These are phyloP conservation scores for Odontamblyopus rebecca DNA, from an alignment of 2,797 vertebrate genomes.

Conservation along the genomic window DNA sequence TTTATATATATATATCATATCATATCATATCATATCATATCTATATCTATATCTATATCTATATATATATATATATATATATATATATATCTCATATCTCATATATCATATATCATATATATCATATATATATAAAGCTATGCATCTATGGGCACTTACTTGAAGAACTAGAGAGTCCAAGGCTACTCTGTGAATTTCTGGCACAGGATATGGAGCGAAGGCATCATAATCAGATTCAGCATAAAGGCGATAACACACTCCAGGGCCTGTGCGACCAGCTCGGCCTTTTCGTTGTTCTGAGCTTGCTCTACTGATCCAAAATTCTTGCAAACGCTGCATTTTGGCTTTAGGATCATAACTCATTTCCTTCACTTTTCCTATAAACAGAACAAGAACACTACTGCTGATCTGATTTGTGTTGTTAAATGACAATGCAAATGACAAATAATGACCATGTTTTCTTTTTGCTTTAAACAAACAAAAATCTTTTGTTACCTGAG, in stretches of 20 bases:
- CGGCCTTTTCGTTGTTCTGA: conserved; percentile 93
- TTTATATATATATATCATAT: no score
- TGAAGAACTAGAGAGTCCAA: conserved; percentile 89
- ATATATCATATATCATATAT: no score
- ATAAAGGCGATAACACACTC: conserved; percentile 91
- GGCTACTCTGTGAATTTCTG: conserved; percentile 90
- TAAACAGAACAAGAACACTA: background rate
- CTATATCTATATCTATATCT: background rate
- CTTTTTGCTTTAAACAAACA: background rate
- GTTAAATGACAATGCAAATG: background rate
- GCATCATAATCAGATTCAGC: conserved; percentile 87
- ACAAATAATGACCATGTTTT: background rate
- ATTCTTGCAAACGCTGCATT: conserved; percentile 92
- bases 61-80: background rate
- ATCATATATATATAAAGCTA: no score
- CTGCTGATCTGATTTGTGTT: background rate
- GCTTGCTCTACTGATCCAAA: conserved; percentile 95
- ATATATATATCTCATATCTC: no score
- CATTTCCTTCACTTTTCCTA: conserved; percentile 96
- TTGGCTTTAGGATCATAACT: conserved; percentile 91
- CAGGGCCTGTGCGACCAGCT: conserved; percentile 89
- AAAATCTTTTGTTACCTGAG: conserved; percentile 76
- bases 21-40: no score
- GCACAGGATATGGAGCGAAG: conserved; percentile 87
- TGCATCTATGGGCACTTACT: conserved; percentile 60